These are phyloP conservation scores for Eupithecia inturbata DNA, from an alignment of 2,888 invertebrate genomes.

Conservation along the genomic window DNA sequence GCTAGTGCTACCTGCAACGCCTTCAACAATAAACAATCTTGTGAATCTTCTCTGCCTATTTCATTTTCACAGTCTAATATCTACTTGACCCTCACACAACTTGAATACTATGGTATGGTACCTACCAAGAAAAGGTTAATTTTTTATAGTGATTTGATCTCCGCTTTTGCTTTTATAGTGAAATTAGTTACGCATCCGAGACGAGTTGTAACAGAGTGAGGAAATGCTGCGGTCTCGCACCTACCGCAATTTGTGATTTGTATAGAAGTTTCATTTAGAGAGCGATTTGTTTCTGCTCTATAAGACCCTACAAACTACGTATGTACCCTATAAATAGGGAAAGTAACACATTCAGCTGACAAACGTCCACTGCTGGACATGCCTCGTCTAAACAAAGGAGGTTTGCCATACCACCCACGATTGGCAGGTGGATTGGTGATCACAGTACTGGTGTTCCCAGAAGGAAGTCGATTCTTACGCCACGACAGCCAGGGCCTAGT, in stretches of 20 bases:
- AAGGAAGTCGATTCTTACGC: too few species aligned
- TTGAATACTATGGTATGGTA: not conserved
- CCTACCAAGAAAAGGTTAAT: not conserved
- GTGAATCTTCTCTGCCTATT: not conserved
- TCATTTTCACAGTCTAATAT: not conserved
- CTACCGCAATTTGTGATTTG: conserved; percentile 56
- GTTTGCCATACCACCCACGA: not conserved
- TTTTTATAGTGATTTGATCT: not conserved
- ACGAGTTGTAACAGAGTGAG: not conserved
- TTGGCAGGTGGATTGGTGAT: not conserved
- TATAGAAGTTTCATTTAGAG: conserved; percentile 44
- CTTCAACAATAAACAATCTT: not conserved
- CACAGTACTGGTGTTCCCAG: not conserved
- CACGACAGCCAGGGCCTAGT: too few species aligned
- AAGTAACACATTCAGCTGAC: not conserved
- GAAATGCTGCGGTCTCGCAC: conserved; percentile 61
- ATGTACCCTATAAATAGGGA: not conserved
- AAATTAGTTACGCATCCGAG: conserved; percentile 5
- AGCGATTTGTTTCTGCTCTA: not conserved
- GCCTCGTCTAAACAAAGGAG: not conserved
- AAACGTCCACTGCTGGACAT: not conserved
- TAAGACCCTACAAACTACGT: not conserved
- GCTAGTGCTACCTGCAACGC: not conserved
- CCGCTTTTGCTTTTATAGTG: not conserved
- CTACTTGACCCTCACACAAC: not conserved